A percentile compares a stretch with the other conserved stretches of the same genome.
Evolutionary conservation across 2,113 vertebrate genomes (phyloP).

Genomic region (Bufo gargarizans): DNA sequence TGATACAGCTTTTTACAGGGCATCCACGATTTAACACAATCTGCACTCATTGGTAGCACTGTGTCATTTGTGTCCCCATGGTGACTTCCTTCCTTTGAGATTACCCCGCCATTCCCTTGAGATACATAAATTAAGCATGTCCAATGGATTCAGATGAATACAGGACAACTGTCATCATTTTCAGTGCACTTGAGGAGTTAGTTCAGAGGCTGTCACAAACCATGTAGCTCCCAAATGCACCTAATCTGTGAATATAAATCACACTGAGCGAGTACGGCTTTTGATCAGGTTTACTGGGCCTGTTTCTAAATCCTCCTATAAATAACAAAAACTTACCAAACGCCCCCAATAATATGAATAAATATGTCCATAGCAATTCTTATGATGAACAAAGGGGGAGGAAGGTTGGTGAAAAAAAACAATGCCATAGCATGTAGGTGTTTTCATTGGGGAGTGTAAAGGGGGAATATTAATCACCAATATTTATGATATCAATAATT

Average conservation of each 20-base stretch:
- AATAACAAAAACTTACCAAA: neutral
- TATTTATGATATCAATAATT: no score
- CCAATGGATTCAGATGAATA: slow-evolving; percentile 38
- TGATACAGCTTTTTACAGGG: neutral
- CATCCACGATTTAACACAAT: neutral
- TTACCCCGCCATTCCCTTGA: slow-evolving; percentile 6
- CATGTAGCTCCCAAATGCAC: slow-evolving; percentile 1
- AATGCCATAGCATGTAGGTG: no score
- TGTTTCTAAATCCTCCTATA: neutral
- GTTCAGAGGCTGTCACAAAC: slow-evolving; percentile 20
- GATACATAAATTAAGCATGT: slow-evolving; percentile 28
- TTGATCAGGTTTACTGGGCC: neutral
- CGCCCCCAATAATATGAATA: neutral
- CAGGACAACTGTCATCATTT: slow-evolving; percentile 45
- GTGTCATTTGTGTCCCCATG: neutral
- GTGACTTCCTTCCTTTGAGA: slow-evolving; percentile 7
- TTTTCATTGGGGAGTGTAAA: no score
- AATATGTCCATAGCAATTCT: neutral
- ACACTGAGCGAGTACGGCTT: neutral
- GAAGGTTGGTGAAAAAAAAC: no score
- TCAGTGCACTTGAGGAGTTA: neutral
- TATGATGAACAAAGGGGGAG: neutral
- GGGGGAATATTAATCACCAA: no score
- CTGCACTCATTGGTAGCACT: neutral
- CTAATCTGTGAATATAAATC: slow-evolving; percentile 2